These are phyloP conservation scores for Zaprionus obscuricornis DNA, from an alignment of 2,888 invertebrate genomes.

Conservation along the genomic window DNA sequence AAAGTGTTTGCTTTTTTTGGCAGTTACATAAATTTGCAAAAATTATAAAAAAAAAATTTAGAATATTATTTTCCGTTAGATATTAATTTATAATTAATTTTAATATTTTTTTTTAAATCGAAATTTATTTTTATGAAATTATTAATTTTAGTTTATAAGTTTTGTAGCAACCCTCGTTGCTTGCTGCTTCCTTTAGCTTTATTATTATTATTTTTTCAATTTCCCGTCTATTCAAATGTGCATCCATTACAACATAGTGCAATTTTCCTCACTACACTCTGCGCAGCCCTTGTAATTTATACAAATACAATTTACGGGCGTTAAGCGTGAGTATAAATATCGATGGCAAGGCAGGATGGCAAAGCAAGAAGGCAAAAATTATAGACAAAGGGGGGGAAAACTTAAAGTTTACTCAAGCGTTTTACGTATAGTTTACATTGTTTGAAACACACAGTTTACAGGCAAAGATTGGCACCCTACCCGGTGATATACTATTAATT, in stretches of 20 bases:
- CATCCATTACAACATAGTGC: conserved; percentile 27
- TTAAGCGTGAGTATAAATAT: conserved; percentile 45
- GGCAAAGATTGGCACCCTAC: conserved; percentile 90
- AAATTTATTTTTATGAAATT: no score
- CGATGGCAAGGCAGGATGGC: not conserved
- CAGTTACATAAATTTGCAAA: no score
- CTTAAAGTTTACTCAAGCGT: no score
- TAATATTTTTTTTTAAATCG: no score
- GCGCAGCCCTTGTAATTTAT: conserved; percentile 62
- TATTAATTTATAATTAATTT: no score
- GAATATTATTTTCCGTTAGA: no score
- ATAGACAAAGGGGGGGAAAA: no score
- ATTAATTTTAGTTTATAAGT: no score
- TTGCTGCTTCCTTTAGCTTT: conserved; percentile 42
- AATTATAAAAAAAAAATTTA: no score
- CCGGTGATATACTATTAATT: conserved; percentile 95
- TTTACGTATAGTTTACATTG: conserved; percentile 4
- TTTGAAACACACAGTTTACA: conserved; percentile 85
- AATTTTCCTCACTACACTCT: conserved; percentile 59
- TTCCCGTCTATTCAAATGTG: conserved; percentile 70
- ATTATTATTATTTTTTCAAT: conserved; percentile 73
- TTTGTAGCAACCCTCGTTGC: no score
- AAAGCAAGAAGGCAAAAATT: no score
- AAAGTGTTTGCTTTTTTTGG: no score
- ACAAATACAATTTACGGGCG: conserved; percentile 58